Evolutionary conservation across 2,797 vertebrate genomes (phyloP).

Genomic region (Carapus acus): DNA sequence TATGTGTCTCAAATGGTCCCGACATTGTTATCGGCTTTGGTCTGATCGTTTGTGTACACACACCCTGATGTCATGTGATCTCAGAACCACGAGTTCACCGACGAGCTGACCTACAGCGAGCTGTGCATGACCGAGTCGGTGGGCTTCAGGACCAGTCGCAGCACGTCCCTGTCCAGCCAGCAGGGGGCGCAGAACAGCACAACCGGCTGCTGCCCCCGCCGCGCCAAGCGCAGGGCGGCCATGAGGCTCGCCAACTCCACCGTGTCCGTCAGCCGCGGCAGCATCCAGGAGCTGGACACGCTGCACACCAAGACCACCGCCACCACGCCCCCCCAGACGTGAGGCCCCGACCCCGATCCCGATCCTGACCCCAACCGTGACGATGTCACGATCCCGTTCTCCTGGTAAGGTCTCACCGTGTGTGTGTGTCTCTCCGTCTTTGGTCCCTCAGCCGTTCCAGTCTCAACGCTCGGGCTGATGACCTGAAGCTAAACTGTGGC

Average conservation of each 20-base stretch:
- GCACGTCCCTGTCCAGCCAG: conserved; percentile 87
- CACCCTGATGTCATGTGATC: background rate
- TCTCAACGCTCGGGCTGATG: conserved; percentile 78
- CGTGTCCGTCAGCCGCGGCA: conserved; percentile 82
- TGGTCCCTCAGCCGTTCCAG: conserved; percentile 76
- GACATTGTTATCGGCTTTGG: too few relatives aligned
- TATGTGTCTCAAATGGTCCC: too few relatives aligned
- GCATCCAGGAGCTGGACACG: conserved; percentile 85
- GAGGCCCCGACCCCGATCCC: conserved; percentile 4
- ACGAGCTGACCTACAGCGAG: conserved; percentile 71
- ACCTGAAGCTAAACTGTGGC: conserved; percentile 84
- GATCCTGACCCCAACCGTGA: too few relatives aligned
- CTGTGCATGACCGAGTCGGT: conserved; percentile 80
- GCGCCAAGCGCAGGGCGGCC: conserved; percentile 77
- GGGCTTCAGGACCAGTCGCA: conserved; percentile 82
- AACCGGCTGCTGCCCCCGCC: conserved; percentile 78
- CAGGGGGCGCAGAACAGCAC: conserved; percentile 74
- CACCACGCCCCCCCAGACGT: conserved; percentile 55
- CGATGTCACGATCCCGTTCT: too few relatives aligned
- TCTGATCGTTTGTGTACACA: too few relatives aligned
- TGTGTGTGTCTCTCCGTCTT: background rate
- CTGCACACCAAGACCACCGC: conserved; percentile 72
- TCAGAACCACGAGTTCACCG: conserved; percentile 68
- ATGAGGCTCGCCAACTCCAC: conserved; percentile 87
- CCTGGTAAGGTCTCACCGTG: background rate